phyloP scores from a whole-genome alignment of 1,140 invertebrate genomes.

The Sitobion miscanthi region DNA sequence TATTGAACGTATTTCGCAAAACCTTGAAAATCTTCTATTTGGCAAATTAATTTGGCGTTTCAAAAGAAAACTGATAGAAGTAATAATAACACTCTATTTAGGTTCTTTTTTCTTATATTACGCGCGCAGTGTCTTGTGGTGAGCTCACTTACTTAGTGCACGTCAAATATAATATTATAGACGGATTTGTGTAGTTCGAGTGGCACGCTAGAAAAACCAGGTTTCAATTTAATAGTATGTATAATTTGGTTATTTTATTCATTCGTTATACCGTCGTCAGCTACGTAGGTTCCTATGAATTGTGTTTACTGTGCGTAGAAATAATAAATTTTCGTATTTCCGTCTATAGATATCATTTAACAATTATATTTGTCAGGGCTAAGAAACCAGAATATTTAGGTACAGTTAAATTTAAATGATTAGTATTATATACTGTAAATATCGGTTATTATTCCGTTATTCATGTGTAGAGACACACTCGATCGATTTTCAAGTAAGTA shows the following conservation, averaged over 20 bases:
- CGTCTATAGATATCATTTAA: neutral
- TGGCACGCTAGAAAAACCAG: neutral
- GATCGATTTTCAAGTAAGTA: neutral
- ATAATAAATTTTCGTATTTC: neutral
- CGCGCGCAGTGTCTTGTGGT: neutral
- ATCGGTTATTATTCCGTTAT: neutral
- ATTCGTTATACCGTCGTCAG: neutral
- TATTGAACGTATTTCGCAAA: neutral
- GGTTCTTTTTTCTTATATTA: neutral
- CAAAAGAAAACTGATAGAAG: neutral
- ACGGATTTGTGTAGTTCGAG: neutral
- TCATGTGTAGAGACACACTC: neutral
- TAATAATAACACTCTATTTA: neutral
- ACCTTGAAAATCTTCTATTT: conserved; percentile 11
- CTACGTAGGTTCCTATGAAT: neutral
- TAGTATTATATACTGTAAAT: neutral
- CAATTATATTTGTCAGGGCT: neutral
- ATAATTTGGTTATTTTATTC: neutral
- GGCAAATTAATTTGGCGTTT: neutral
- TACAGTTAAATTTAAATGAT: neutral
- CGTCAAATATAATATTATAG: neutral
- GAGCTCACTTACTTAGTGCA: neutral
- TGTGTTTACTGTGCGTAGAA: neutral
- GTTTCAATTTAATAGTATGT: neutral
- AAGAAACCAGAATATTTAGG: neutral